phyloP scores from a whole-genome alignment of 1,140 invertebrate genomes.

The Amyelois transitella region DNA sequence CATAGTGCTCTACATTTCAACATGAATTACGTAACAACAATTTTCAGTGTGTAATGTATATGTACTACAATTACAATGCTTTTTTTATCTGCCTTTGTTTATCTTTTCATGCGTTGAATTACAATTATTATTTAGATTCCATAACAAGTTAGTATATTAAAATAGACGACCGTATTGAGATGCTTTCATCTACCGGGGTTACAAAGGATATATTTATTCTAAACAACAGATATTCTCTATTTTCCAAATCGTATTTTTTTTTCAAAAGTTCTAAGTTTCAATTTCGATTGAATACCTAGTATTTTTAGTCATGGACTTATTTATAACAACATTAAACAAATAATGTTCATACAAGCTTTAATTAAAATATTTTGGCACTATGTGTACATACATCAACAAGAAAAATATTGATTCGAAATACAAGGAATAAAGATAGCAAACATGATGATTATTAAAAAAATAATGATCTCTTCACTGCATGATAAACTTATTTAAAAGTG shows the following conservation, averaged over 20 bases:
- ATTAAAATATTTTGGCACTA: constrained; percentile 62
- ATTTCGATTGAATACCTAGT: background rate
- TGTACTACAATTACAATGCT: constrained; percentile 1
- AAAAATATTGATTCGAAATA: constrained; percentile 40
- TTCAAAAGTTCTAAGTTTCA: background rate
- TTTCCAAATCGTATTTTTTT: constrained; percentile 3
- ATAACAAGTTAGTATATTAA: constrained; percentile 14
- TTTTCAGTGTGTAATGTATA: no score
- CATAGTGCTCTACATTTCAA: no score
- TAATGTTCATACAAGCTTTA: constrained; percentile 29
- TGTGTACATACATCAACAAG: constrained; percentile 37
- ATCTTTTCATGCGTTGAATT: constrained; percentile 13
- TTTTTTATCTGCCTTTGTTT: constrained; percentile 5
- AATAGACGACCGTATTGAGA: constrained; percentile 13
- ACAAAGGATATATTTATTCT: constrained; percentile 17
- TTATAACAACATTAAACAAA: background rate
- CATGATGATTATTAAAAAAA: constrained; percentile 42
- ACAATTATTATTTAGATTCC: constrained; percentile 13
- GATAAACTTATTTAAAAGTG: constrained; percentile 37
- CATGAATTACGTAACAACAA: no score
- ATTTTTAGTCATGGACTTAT: background rate
- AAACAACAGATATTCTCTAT: constrained; percentile 19
- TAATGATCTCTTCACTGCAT: constrained; percentile 41
- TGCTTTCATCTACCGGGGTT: constrained; percentile 13
- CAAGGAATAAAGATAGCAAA: constrained; percentile 43